Base-by-base conservation (phyloP, 2,113 vertebrate species). In the Sinocyclocheilus grahami region DNA sequence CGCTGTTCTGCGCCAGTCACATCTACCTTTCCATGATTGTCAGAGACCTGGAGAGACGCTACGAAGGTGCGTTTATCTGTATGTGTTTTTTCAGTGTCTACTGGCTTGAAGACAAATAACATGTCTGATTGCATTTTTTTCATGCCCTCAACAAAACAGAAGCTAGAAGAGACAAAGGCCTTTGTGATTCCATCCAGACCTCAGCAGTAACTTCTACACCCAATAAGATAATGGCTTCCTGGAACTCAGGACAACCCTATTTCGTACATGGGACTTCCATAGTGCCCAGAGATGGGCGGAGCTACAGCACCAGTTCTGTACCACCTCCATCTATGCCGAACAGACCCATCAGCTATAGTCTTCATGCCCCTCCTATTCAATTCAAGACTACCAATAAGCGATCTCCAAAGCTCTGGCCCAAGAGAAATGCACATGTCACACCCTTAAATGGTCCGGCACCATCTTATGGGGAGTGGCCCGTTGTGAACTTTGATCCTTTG, bases 361-460 rank as follows among this genome's bases (percentile, higher is more conserved):
- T 90, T 37, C 91, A 90, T 8, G 84, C 86, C 13, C 69, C 84
- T 18, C 83, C 91, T 1, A 11, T 63, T n/a, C 80, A 91, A 2
- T 53, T 76, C 16, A 93, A 87, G 87, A 75, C 46, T 1, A 48
- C 76, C 1, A 78, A 86, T 37, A 93, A 90, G 81, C 93, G 92
- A 82, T 95, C 93, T 4, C 94, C 95, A 1, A 95, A 95, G 86
- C 89, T 92, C 14, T 95, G 94, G 94, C 90, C 86, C 8, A 93
- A 91, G 88, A 93, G 93, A 79, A 94, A 94, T 0, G 94, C 95
- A 27, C 90, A 91, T 0, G 94, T 96, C 83, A 94, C 95, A 0
- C 95, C 95, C 0, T 83, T 95, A 0, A 94, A 94, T 16, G 94
- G 92, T 5, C 93, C 94, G 0, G 92, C 90, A 1, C 92, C 93